Evolutionary conservation across 2,113 vertebrate genomes (phyloP).

Genomic region (Fulica atra): DNA sequence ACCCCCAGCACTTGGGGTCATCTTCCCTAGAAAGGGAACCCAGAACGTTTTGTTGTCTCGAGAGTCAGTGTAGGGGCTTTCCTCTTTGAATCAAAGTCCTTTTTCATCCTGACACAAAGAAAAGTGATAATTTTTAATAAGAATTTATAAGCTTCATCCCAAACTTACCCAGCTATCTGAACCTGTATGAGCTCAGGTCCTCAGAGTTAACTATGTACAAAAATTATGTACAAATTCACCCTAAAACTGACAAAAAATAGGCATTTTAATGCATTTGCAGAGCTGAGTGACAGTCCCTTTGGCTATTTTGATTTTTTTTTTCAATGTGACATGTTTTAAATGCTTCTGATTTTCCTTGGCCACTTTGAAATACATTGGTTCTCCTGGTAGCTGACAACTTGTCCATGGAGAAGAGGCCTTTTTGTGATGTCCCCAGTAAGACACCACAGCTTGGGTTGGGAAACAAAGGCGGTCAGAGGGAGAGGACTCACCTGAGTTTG

Average conservation of each 20-base stretch:
- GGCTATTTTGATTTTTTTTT: not conserved
- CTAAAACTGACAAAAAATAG: not conserved
- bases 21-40: not conserved
- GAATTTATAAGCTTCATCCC: not conserved
- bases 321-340: not conserved
- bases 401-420: not conserved
- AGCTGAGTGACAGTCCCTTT: not conserved
- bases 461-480: not conserved
- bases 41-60: not conserved
- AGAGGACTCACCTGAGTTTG: not conserved
- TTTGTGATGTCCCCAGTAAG: not conserved
- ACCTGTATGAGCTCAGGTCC: not conserved
- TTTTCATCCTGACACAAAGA: not conserved
- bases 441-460: not conserved
- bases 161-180: not conserved
- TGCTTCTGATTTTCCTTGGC: not conserved
- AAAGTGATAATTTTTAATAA: not conserved
- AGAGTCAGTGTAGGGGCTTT: not conserved
- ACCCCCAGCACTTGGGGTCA: fast-evolving
- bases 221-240: not conserved
- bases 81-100: not conserved
- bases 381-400: not conserved
- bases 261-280: not conserved
- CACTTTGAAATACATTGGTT: not conserved
- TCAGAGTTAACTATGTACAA: not conserved